Evolutionary conservation across 2,113 vertebrate genomes (phyloP), one percentile per base, ranked within the genome.

Genomic region (Actinemys pallida): DNA sequence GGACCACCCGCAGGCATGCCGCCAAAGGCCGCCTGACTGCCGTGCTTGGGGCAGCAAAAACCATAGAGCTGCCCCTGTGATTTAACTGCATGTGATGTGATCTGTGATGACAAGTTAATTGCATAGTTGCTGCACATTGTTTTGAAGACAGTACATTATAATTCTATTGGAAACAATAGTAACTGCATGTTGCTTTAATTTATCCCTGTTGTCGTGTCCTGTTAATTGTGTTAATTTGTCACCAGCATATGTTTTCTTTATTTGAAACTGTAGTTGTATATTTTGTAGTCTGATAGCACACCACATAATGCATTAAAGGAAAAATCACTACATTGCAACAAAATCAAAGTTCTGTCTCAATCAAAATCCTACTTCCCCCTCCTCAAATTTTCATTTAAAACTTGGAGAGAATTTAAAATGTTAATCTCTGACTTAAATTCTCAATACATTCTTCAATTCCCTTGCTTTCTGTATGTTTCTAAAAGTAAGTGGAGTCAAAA

Each of bases 201-300:
- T 79, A 78, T 49, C 62, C 22, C 22, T 90, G 45, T 76, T 31
- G n/a, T 86, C 85, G 27, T 95, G 86, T 4, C 56, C 80, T 19
- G 49, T 86, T 80, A 93, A 90, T 87, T 80, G 20, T 39, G 22
- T 93, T 94, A 87, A 90, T 91, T 25, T 88, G 69, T 80, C 85
- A 57, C 72, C 90, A 17, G 52, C 65, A 72, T 65, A 69, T 4
- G 6, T 42, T 49, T 45, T 47, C 6, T 27, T 90, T 89, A 80
- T 47, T 9, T 76, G 50, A 81, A 92, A 47, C 20, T 17, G 24
- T 82, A 93, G 4, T 10, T 75, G 82, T 5, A 86, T 84, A 65
- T 45, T 87, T 79, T n/a, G 8, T 57, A 56, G 4, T 65, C 84
- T 25, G 76, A 59, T 57, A 86, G 49, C 47, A 79, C 8, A 27